phyloP scores from a whole-genome alignment of 1,140 invertebrate species.

The Carcinoscorpius rotundicauda region DNA sequence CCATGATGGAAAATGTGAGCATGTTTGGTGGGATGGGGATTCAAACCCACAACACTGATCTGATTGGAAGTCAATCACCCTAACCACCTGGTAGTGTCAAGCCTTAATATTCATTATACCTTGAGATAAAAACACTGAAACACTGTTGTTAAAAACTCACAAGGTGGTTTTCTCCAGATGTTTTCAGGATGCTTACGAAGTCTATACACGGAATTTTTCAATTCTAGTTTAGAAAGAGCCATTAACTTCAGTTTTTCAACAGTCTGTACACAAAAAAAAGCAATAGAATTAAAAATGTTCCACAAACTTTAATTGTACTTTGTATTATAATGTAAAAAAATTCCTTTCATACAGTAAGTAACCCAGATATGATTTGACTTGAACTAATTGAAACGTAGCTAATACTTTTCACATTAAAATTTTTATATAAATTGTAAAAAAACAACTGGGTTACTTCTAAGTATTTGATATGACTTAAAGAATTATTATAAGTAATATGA shows the following conservation, averaged over 20 bases:
- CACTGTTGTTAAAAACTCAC: constrained; percentile 6
- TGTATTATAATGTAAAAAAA: neutral
- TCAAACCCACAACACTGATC: too few relatives aligned
- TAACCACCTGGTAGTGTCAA: too few relatives aligned
- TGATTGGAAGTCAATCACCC: too few relatives aligned
- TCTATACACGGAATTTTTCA: constrained; percentile 4
- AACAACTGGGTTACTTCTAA: too few relatives aligned
- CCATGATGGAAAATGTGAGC: too few relatives aligned
- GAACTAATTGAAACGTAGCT: neutral
- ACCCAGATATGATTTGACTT: constrained; percentile 4
- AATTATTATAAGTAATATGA: too few relatives aligned
- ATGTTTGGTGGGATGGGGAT: too few relatives aligned
- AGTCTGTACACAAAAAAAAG: constrained; percentile 6
- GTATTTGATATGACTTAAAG: too few relatives aligned
- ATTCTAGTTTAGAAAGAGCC: constrained; percentile 7
- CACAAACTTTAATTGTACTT: neutral
- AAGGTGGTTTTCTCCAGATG: constrained; percentile 12
- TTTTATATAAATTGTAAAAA: neutral
- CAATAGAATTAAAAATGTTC: neutral
- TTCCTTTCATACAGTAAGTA: neutral
- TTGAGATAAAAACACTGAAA: too few relatives aligned
- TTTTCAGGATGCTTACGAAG: constrained; percentile 9
- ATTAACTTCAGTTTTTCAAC: constrained; percentile 7
- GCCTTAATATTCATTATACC: too few relatives aligned
- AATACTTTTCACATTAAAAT: neutral